phyloP scores from a whole-genome alignment of 2,888 invertebrate species.

The Lagria hirta region DNA sequence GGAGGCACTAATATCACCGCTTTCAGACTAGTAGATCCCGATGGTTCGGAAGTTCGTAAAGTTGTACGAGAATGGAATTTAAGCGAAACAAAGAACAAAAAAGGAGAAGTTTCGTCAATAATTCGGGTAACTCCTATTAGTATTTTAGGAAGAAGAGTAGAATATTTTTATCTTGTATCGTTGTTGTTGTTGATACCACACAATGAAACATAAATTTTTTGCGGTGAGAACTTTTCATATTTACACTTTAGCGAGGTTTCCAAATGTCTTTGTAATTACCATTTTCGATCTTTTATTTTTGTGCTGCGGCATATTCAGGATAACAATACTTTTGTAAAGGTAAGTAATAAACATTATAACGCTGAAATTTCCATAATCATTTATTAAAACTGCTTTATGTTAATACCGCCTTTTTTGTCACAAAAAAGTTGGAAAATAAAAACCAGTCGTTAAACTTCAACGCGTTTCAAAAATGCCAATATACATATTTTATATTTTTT shows the following conservation, averaged over 20 bases:
- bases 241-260: not conserved
- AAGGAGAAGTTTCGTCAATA: conserved; percentile 34
- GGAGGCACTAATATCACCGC: conserved; percentile 96
- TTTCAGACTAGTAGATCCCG: conserved; percentile 84
- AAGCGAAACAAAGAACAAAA: conserved; percentile 63
- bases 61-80: conserved; percentile 77
- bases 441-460: too few relatives aligned
- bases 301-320: conserved; percentile 54
- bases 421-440: too few relatives aligned
- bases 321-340: conserved; percentile 73
- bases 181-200: conserved; percentile 3
- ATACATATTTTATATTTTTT: too few relatives aligned
- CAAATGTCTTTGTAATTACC: conserved; percentile 6
- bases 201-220: conserved; percentile 1
- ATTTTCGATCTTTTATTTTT: conserved; percentile 16
- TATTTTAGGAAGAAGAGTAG: conserved; percentile 10
- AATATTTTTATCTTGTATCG: conserved; percentile 3
- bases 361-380: too few relatives aligned
- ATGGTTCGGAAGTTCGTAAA: conserved; percentile 74
- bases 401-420: too few relatives aligned
- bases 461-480: too few relatives aligned
- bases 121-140: conserved; percentile 32
- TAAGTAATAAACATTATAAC: too few relatives aligned
- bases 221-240: not conserved
- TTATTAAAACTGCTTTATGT: too few relatives aligned